Conservation (phyloP, 2,113 vertebrate species). For the Lichenostomus cassidix region DNA sequence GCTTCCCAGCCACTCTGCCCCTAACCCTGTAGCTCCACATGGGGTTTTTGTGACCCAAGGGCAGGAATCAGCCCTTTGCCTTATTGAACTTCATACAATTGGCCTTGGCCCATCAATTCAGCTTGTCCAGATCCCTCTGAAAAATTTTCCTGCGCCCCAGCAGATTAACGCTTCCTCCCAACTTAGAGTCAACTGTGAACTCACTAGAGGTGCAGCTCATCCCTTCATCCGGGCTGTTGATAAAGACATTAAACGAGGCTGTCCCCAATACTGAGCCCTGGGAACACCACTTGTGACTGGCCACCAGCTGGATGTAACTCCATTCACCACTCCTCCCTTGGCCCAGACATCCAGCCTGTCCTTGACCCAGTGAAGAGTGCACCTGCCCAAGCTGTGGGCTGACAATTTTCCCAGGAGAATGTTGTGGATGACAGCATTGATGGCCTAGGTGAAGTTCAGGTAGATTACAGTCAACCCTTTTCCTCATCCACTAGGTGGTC, state of each 20-base stretch:
- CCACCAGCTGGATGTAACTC: no score
- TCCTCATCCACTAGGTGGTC: accelerated
- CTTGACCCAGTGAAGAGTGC: background rate
- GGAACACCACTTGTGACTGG: accelerated
- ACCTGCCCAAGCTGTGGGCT: background rate
- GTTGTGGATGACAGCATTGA: background rate
- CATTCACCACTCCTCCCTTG: background rate
- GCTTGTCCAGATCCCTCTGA: background rate
- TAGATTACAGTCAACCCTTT: background rate
- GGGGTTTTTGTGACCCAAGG: background rate
- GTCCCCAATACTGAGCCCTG: background rate
- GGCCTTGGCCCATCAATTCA: accelerated
- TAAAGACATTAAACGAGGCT: background rate
- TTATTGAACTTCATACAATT: background rate
- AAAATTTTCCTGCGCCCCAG: background rate
- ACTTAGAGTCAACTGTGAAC: background rate
- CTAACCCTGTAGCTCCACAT: background rate
- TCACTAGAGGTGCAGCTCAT: background rate
- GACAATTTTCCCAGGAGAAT: background rate
- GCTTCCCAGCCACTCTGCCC: background rate
- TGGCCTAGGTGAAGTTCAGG: background rate
- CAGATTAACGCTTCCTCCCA: no score
- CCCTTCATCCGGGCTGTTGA: no score
- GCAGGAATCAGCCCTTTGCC: background rate
- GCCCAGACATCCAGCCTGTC: no score